phyloP scores from a whole-genome alignment of 2,113 vertebrate genomes.

The Rafetus swinhoei region DNA sequence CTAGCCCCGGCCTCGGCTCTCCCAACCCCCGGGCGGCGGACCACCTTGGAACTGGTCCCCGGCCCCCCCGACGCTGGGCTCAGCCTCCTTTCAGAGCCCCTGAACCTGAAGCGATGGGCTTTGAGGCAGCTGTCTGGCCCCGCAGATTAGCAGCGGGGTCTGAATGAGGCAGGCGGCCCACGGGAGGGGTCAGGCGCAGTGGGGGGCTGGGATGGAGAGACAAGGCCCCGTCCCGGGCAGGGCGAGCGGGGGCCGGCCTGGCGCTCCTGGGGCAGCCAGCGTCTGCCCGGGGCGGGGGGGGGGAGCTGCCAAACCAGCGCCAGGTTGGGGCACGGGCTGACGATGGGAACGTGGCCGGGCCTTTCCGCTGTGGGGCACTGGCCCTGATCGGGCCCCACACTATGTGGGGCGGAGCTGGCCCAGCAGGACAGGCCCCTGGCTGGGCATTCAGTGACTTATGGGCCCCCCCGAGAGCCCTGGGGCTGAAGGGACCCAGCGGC shows the following conservation, averaged over 20 bases:
- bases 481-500: too few relatives aligned
- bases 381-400: not conserved
- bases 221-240: rapidly evolving
- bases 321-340: too few relatives aligned
- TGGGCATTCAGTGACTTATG: too few relatives aligned
- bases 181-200: not conserved
- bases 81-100: constrained; percentile 87
- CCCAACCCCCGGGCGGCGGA: not conserved
- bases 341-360: not conserved
- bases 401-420: too few relatives aligned
- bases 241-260: not conserved
- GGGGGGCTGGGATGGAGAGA: not conserved
- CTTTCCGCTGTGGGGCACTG: not conserved
- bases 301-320: too few relatives aligned
- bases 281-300: too few relatives aligned
- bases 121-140: constrained; percentile 88
- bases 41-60: constrained; percentile 19
- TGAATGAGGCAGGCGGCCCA: not conserved
- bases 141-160: constrained; percentile 66
- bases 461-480: too few relatives aligned
- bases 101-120: constrained; percentile 93
- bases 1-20: not conserved
- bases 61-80: constrained; percentile 36
- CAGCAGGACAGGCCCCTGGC: not conserved
- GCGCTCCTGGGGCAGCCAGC: too few relatives aligned